Percentiles rank a stretch among this genome's conserved stretches.
phyloP scores from a whole-genome alignment of 1,140 invertebrate species.

The Arctopsyche grandis region DNA sequence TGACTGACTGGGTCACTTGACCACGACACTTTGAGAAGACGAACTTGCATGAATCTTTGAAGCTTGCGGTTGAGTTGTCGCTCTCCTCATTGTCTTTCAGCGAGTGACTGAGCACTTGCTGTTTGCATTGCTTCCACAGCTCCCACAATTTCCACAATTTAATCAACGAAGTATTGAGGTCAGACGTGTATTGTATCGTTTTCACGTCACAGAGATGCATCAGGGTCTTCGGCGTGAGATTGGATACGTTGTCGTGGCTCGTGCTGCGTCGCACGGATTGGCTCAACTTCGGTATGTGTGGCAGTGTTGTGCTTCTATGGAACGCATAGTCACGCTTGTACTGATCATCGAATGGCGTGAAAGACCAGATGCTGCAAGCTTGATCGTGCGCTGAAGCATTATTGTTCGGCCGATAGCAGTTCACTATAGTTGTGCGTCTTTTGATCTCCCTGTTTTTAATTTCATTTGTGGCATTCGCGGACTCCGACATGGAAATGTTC shows the following conservation, averaged over 20 bases:
- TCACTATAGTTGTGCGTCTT: constrained; percentile 33
- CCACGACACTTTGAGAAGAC: constrained; percentile 12
- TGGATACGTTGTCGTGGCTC: constrained; percentile 3
- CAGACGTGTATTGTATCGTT: neutral
- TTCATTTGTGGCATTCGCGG: constrained; percentile 44
- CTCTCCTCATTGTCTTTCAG: neutral
- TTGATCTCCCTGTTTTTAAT: constrained; percentile 51
- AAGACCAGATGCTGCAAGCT: constrained; percentile 21
- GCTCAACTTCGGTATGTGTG: neutral
- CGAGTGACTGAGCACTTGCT: neutral
- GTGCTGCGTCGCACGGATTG: neutral
- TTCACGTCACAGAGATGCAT: neutral
- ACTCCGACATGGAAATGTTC: constrained; percentile 44
- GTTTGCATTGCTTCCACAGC: constrained; percentile 14
- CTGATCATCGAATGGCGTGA: constrained; percentile 9
- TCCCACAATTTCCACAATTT: constrained; percentile 35
- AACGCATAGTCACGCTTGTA: constrained; percentile 11
- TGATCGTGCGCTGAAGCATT: neutral
- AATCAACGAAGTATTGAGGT: constrained; percentile 25
- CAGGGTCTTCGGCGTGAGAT: neutral
- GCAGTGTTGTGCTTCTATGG: constrained; percentile 30
- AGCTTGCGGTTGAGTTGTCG: neutral
- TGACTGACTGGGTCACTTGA: constrained; percentile 13
- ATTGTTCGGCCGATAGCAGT: constrained; percentile 22
- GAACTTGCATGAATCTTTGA: constrained; percentile 23